A percentile compares a stretch with the other conserved stretches of the same genome.
Conservation (phyloP, 2,797 vertebrate genomes). For the Uromys caudimaculatus region DNA sequence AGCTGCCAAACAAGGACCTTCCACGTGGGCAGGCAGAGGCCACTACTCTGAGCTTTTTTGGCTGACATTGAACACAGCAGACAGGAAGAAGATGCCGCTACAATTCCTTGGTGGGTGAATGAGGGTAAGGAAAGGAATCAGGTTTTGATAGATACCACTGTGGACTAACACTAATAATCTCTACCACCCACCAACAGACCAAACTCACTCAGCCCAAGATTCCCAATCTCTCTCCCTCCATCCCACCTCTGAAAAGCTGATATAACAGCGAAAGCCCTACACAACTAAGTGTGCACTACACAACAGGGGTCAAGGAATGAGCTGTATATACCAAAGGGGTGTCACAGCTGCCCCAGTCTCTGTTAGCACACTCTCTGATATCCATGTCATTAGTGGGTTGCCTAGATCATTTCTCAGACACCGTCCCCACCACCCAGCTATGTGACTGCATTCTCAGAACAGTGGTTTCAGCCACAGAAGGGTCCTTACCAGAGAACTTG, state of each 20-base stretch:
- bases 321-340: no score
- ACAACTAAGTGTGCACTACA: fast-evolving
- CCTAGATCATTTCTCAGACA: neutral
- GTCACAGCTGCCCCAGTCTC: neutral
- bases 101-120: neutral
- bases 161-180: fast-evolving
- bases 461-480: neutral
- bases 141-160: neutral
- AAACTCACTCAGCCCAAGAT: neutral
- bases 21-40: neutral
- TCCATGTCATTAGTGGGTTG: neutral
- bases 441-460: neutral
- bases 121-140: fast-evolving
- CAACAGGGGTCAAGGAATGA: neutral
- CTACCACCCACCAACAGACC: fast-evolving
- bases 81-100: neutral
- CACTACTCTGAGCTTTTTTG: neutral
- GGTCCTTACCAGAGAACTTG: fast-evolving
- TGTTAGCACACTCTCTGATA: fast-evolving
- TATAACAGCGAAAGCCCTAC: neutral
- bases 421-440: neutral
- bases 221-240: neutral
- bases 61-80: neutral
- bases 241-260: neutral
- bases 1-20: neutral